phyloP scores from a whole-genome alignment of 2,797 vertebrate genomes.

The Taeniopygia guttata region DNA sequence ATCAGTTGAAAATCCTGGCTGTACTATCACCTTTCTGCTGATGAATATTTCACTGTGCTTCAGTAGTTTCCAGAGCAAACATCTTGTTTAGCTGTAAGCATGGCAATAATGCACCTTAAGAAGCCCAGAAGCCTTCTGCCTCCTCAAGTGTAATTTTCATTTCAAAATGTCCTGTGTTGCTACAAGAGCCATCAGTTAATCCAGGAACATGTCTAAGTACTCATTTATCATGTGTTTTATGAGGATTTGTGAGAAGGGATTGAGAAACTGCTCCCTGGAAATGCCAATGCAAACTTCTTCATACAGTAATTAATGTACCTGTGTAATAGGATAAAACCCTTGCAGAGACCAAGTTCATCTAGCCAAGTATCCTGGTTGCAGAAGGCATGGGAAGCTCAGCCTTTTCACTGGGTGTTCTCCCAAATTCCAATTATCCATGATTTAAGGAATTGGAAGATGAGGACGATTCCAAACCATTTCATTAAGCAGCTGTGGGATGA shows the following conservation, averaged over 20 bases:
- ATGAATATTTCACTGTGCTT: neutral
- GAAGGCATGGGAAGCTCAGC: neutral
- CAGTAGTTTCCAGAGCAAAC: neutral
- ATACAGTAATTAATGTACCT: neutral
- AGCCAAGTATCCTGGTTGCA: neutral
- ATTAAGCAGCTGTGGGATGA: neutral
- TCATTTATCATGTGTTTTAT: neutral
- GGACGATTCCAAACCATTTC: neutral
- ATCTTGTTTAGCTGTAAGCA: neutral
- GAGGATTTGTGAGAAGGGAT: neutral
- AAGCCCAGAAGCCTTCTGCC: neutral
- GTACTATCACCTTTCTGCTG: neutral
- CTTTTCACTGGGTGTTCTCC: neutral
- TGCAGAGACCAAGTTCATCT: neutral
- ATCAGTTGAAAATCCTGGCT: neutral
- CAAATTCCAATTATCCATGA: neutral
- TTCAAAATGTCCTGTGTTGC: neutral
- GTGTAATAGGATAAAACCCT: neutral
- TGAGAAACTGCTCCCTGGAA: neutral
- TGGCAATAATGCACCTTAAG: neutral
- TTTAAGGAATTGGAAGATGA: neutral
- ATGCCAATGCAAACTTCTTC: neutral
- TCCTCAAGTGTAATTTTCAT: neutral
- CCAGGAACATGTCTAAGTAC: neutral
- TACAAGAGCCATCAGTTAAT: neutral